Percentiles rank a stretch among this genome's conserved stretches.
Conservation (phyloP, 2,113 vertebrate genomes). For the Piaya cayana region DNA sequence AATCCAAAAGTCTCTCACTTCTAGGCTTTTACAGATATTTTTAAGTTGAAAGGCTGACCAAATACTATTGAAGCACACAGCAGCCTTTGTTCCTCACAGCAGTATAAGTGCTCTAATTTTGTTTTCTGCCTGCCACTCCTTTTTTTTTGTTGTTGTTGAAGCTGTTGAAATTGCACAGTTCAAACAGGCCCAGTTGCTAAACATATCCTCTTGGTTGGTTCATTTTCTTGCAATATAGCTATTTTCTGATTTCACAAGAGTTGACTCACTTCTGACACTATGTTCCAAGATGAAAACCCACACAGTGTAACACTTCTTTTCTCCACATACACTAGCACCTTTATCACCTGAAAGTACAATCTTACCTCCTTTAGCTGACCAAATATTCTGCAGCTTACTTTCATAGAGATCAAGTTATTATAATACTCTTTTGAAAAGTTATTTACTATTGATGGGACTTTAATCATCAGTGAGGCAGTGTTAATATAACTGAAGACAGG, state of each 20-base stretch:
- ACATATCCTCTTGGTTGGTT: conserved; percentile 17
- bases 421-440: not conserved
- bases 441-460: not conserved
- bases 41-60: not conserved
- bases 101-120: not conserved
- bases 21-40: not conserved
- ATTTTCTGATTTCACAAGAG: conserved; percentile 32
- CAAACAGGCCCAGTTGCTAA: conserved; percentile 21
- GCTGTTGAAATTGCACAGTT: not conserved
- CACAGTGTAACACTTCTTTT: conserved; percentile 3
- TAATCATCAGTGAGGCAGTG: not conserved
- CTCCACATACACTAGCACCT: not conserved
- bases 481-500: not conserved
- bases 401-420: not conserved
- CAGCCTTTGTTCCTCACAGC: not conserved
- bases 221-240: conserved; percentile 22
- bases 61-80: not conserved
- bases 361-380: not conserved
- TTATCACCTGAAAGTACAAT: not conserved
- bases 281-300: conserved; percentile 37
- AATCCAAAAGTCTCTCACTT: not conserved
- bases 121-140: not conserved
- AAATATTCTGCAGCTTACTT: not conserved
- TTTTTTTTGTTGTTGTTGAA: not conserved
- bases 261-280: conserved; percentile 58